Percentiles rank a stretch among this genome's conserved stretches.
Conservation (phyloP, 2,797 vertebrate genomes). For the Cheirogaleus major region DNA sequence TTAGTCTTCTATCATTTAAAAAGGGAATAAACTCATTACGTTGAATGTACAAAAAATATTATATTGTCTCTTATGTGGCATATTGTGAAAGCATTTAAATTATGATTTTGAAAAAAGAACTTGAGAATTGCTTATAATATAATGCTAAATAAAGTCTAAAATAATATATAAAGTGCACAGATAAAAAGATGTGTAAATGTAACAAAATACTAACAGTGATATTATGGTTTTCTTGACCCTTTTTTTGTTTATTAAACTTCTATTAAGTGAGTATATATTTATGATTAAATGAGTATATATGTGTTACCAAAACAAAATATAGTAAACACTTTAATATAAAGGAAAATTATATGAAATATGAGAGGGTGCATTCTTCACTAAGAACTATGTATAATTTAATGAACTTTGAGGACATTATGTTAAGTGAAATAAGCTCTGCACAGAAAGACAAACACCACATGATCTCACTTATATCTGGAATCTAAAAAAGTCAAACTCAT, state of each 20-base stretch:
- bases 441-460: neutral
- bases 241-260: neutral
- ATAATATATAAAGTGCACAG: neutral
- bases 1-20: neutral
- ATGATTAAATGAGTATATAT: neutral
- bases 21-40: neutral
- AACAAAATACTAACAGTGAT: neutral
- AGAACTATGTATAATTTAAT: neutral
- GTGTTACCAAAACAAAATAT: neutral
- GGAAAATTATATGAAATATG: neutral
- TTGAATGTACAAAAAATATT: neutral
- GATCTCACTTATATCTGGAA: neutral
- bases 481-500: neutral
- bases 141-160: neutral
- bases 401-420: neutral
- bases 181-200: neutral
- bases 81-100: neutral
- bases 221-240: neutral
- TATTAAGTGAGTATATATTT: neutral
- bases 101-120: neutral
- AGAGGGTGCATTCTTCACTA: neutral
- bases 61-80: neutral
- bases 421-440: neutral
- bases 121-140: neutral
- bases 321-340: neutral